These are phyloP conservation scores for Uropetala carovei DNA, from an alignment of 2,888 invertebrate species.

Conservation along the genomic window DNA sequence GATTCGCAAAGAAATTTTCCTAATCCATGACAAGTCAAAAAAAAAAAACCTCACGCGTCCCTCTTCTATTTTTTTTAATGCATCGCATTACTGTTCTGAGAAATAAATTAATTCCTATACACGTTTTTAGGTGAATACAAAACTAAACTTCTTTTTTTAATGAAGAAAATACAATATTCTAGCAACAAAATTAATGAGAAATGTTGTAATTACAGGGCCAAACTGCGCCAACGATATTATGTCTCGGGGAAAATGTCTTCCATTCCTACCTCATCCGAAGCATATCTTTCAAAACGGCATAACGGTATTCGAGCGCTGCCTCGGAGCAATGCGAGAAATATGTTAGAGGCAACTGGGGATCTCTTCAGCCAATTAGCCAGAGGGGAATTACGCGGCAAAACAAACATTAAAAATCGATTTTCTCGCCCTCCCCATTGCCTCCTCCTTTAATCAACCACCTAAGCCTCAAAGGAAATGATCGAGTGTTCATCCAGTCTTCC, in stretches of 20 bases:
- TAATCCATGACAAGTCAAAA: no score
- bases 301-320: background rate
- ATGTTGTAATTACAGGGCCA: background rate
- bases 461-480: background rate
- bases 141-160: no score
- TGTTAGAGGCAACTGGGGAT: background rate
- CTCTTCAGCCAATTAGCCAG: background rate
- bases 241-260: background rate
- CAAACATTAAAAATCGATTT: background rate
- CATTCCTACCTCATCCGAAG: background rate
- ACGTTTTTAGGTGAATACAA: no score
- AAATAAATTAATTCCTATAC: no score
- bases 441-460: no score
- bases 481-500: background rate
- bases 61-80: no score
- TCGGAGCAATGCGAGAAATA: background rate
- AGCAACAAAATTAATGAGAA: background rate
- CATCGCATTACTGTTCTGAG: no score
- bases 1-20: no score
- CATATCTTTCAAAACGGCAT: background rate
- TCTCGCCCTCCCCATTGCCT: background rate
- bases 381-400: background rate
- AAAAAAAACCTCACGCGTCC: no score
- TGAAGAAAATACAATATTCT: background rate
- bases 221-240: background rate